Conservation (phyloP, 2,113 vertebrate genomes). For the Synodontis membranacea region DNA sequence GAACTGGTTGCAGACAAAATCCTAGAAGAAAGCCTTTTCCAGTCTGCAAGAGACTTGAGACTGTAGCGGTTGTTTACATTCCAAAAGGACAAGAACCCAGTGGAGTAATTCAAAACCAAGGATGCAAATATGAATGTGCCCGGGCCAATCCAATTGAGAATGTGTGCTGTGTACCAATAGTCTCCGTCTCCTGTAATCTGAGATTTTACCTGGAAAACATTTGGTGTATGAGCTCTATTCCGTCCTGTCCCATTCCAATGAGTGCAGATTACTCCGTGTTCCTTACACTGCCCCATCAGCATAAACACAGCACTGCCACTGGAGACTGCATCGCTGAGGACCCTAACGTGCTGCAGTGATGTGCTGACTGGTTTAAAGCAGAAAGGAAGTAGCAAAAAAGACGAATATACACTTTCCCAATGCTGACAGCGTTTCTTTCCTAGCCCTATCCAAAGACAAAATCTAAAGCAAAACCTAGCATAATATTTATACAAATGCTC, state of each 20-base stretch:
- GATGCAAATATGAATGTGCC: background rate
- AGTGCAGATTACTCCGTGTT: background rate
- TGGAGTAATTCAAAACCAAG: background rate
- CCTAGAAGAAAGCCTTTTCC: background rate
- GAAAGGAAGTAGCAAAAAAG: constrained; percentile 2
- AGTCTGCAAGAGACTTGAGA: background rate
- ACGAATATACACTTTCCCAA: constrained; percentile 17
- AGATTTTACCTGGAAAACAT: background rate
- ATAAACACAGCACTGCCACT: constrained; percentile 37
- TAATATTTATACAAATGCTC: background rate
- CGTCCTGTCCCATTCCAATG: background rate
- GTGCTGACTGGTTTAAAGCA: constrained; percentile 43
- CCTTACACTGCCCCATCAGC: constrained; percentile 39
- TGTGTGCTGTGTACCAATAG: too few relatives aligned
- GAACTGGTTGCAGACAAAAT: background rate
- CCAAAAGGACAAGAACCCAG: background rate
- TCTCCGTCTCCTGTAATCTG: background rate
- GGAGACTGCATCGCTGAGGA: constrained; percentile 25
- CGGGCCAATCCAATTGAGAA: background rate
- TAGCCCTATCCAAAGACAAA: constrained; percentile 1
- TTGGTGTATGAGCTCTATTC: background rate
- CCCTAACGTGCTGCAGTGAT: constrained; percentile 28
- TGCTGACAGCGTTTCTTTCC: background rate
- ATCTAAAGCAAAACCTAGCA: background rate
- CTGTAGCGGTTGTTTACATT: background rate